Conservation (phyloP, 2,888 invertebrate species). For the Oligia latruncula region DNA sequence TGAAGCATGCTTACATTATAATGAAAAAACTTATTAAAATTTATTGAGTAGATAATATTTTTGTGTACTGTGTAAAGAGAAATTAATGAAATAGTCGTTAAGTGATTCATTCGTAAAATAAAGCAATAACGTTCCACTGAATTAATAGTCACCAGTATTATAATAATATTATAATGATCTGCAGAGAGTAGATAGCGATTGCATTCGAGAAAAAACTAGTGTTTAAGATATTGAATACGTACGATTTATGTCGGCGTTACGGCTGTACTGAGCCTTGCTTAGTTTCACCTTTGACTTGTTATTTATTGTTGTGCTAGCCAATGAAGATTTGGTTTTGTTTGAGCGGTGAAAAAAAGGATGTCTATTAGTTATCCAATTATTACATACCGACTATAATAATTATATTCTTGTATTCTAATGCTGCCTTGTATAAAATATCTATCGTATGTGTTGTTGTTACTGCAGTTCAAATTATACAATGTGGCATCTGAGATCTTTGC, state of each 20-base stretch:
- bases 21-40: constrained; percentile 75
- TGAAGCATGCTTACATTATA: constrained; percentile 88
- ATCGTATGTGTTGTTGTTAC: constrained; percentile 31
- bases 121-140: constrained; percentile 86
- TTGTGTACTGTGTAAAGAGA: constrained; percentile 82
- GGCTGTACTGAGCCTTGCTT: constrained; percentile 49
- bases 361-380: constrained; percentile 45
- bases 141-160: constrained; percentile 83
- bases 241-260: constrained; percentile 54
- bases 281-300: constrained; percentile 54
- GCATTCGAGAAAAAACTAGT: constrained; percentile 71
- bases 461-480: constrained; percentile 41
- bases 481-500: constrained; percentile 34
- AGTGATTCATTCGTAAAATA: constrained; percentile 73
- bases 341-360: constrained; percentile 6
- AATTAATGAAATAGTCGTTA: constrained; percentile 68
- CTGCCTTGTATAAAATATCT: constrained; percentile 37
- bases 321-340: constrained; percentile 43
- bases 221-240: constrained; percentile 59
- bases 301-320: constrained; percentile 57
- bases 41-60: constrained; percentile 82
- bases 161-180: constrained; percentile 72
- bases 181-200: constrained; percentile 72
- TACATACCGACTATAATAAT: constrained; percentile 22
- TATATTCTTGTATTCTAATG: constrained; percentile 48